phyloP scores from a whole-genome alignment of 2,888 invertebrate genomes.

The Ochropleura plecta region DNA sequence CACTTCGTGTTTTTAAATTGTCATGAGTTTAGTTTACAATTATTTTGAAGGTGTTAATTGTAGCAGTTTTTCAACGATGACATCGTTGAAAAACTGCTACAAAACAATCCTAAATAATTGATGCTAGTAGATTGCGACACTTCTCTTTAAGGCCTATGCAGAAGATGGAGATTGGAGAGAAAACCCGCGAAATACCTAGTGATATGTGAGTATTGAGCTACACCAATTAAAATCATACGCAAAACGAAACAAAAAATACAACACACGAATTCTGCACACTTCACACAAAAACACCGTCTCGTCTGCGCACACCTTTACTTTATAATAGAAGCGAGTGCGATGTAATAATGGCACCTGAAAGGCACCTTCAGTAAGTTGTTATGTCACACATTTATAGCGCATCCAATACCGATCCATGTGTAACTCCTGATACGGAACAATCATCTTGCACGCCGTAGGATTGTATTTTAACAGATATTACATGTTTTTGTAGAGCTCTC shows the following conservation, averaged over 20 bases:
- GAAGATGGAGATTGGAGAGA: neutral
- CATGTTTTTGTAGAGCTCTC: constrained; percentile 16
- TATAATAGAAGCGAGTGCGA: constrained; percentile 32
- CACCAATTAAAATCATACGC: neutral
- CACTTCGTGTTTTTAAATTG: constrained; percentile 1
- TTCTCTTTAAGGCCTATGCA: neutral
- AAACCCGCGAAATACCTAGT: neutral
- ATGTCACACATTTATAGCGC: constrained; percentile 61
- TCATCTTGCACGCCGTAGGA: constrained; percentile 43
- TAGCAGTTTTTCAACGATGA: no score
- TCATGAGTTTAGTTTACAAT: neutral
- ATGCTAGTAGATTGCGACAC: neutral
- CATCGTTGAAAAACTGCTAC: neutral
- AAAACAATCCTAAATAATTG: neutral
- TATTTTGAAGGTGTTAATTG: neutral
- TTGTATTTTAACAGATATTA: constrained; percentile 36
- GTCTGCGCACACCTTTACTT: constrained; percentile 10
- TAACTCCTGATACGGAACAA: constrained; percentile 54
- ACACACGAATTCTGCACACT: neutral
- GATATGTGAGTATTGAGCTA: neutral
- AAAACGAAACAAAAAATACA: neutral
- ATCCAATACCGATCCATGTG: constrained; percentile 58
- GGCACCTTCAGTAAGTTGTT: constrained; percentile 63
- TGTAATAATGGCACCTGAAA: constrained; percentile 54
- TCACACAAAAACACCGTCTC: neutral